Evolutionary conservation across 2,797 vertebrate genomes (phyloP).

Genomic region (Hoplostethus atlanticus): DNA sequence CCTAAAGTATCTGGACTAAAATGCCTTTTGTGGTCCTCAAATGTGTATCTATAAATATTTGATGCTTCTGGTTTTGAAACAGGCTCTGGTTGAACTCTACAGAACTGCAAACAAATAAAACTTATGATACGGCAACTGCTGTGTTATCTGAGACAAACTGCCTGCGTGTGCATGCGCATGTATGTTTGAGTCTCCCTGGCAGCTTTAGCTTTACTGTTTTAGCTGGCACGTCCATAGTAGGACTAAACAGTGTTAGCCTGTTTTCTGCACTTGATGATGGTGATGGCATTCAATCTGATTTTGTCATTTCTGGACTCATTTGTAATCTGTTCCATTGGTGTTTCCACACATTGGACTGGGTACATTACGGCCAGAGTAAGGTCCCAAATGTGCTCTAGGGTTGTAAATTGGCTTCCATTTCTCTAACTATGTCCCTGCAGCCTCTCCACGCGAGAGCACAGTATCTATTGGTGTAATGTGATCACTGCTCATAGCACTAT

Average conservation of each 20-base stretch:
- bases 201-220: neutral
- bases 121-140: too few relatives aligned
- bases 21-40: neutral
- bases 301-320: slow-evolving; percentile 64
- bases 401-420: slow-evolving; percentile 68
- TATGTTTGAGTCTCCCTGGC: too few relatives aligned
- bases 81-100: too few relatives aligned
- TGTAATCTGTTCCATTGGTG: slow-evolving; percentile 61
- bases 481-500: slow-evolving; percentile 42
- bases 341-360: slow-evolving; percentile 63
- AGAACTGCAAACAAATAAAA: too few relatives aligned
- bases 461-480: slow-evolving; percentile 48
- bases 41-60: neutral
- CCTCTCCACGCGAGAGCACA: slow-evolving; percentile 38
- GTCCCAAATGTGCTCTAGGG: slow-evolving; percentile 57
- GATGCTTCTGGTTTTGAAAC: too few relatives aligned
- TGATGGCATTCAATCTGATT: slow-evolving; percentile 52
- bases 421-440: slow-evolving; percentile 64
- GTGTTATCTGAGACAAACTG: too few relatives aligned
- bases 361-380: slow-evolving; percentile 78
- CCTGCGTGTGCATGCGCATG: too few relatives aligned
- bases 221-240: neutral
- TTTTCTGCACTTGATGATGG: slow-evolving; percentile 33
- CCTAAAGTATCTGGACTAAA: neutral
- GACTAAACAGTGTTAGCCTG: too few relatives aligned